Evolutionary conservation across 2,888 invertebrate genomes (phyloP).

Genomic region (Mesorhabditis belari): DNA sequence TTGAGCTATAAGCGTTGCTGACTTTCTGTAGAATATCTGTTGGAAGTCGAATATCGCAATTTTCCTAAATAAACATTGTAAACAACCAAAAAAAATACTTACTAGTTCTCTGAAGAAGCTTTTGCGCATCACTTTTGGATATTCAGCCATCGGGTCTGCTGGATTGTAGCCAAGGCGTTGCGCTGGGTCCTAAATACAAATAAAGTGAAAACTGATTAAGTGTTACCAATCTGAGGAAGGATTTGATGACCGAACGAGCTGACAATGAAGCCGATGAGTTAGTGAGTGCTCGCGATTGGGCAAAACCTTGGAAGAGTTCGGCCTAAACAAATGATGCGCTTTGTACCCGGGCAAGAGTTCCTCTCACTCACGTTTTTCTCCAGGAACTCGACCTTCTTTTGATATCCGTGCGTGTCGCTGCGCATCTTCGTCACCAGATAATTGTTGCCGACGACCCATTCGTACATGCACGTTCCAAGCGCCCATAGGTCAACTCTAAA

Average conservation of each 20-base stretch:
- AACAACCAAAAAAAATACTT: not conserved
- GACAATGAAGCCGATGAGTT: too few relatives aligned
- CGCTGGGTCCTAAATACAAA: not conserved
- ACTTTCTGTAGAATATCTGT: too few relatives aligned
- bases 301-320: not conserved
- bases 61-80: not conserved
- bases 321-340: not conserved
- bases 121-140: not conserved
- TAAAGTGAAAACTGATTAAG: not conserved
- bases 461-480: not conserved
- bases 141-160: not conserved
- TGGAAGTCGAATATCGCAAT: not conserved
- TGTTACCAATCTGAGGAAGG: not conserved
- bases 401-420: not conserved
- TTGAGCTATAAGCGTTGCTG: too few relatives aligned
- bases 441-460: not conserved
- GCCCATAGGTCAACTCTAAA: not conserved
- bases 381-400: not conserved
- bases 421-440: not conserved
- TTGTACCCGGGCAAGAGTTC: too few relatives aligned
- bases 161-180: not conserved
- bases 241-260: too few relatives aligned
- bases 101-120: not conserved
- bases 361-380: not conserved
- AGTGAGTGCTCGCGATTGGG: not conserved